Percentiles rank a stretch among this genome's conserved stretches.
These are phyloP conservation scores for Dryobotodes eremita DNA, from an alignment of 2,888 invertebrate genomes.

Conservation along the genomic window DNA sequence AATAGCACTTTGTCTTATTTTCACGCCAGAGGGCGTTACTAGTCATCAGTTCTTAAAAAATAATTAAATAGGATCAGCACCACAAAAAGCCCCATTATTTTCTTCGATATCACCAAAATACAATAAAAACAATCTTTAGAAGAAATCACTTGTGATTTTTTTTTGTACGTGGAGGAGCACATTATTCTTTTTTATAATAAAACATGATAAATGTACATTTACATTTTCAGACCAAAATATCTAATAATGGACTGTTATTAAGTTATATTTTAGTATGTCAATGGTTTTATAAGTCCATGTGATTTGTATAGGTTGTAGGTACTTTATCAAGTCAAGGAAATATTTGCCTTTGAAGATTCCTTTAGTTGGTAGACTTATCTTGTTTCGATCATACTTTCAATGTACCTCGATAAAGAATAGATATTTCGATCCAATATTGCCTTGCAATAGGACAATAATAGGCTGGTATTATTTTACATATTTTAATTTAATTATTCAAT, in stretches of 20 bases:
- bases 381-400: neutral
- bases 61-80: no score
- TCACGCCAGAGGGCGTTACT: neutral
- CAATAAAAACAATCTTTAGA: neutral
- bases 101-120: neutral
- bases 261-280: constrained; percentile 37
- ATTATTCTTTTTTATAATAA: constrained; percentile 3
- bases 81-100: neutral
- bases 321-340: neutral
- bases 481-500: neutral
- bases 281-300: constrained; percentile 17
- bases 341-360: neutral
- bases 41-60: neutral
- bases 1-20: neutral
- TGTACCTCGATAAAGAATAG: neutral
- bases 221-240: neutral
- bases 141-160: no score
- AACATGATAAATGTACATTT: constrained; percentile 2
- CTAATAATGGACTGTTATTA: neutral
- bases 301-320: constrained; percentile 47
- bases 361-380: neutral
- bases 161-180: constrained; percentile 1
- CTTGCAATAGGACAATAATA: no score
- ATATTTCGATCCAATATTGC: neutral
- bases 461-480: no score